Conservation (phyloP, 2,888 invertebrate species). For the Oxystoma pomonae region DNA sequence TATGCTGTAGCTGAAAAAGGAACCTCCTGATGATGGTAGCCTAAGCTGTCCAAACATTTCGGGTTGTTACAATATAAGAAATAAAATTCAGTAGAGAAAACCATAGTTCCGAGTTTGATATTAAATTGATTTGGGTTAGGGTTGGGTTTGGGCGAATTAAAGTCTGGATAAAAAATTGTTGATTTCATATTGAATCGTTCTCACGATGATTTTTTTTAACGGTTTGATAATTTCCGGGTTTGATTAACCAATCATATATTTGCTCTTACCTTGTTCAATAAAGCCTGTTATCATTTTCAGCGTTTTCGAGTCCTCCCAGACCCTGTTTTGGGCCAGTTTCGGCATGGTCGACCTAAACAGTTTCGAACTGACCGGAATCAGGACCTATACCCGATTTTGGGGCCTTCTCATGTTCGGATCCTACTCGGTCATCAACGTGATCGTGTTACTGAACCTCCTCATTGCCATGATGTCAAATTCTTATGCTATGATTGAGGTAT, state of each 20-base stretch:
- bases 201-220: not conserved
- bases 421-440: conserved; percentile 95
- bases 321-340: conserved; percentile 97
- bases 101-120: too few relatives aligned
- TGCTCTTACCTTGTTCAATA: conserved; percentile 1
- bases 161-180: too few relatives aligned
- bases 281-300: conserved; percentile 61
- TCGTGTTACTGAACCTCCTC: conserved; percentile 94
- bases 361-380: conserved; percentile 91
- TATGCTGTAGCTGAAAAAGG: too few relatives aligned
- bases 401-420: conserved; percentile 96
- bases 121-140: too few relatives aligned
- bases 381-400: conserved; percentile 95
- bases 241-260: too few relatives aligned
- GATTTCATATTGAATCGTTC: too few relatives aligned
- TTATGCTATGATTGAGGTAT: conserved; percentile 94
- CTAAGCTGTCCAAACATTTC: too few relatives aligned
- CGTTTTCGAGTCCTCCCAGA: conserved; percentile 95
- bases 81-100: too few relatives aligned
- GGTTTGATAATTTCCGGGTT: too few relatives aligned
- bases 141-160: too few relatives aligned
- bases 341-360: conserved; percentile 92
- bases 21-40: too few relatives aligned
- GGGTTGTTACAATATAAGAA: too few relatives aligned
- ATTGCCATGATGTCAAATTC: conserved; percentile 99